Base-by-base conservation (phyloP, 2,113 vertebrate species). In the Nymphicus hollandicus region DNA sequence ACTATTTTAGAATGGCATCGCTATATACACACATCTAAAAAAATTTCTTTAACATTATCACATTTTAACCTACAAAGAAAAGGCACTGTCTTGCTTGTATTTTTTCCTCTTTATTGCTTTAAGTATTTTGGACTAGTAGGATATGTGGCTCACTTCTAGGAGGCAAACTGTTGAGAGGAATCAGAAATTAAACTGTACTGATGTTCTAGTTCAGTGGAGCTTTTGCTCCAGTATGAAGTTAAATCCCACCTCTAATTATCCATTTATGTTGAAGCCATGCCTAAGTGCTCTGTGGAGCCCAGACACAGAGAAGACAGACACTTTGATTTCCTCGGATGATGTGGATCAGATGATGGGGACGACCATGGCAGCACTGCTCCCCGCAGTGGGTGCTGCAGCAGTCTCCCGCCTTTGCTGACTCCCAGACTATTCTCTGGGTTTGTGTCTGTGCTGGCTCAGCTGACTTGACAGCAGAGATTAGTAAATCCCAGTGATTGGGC, bases 161-260 rank as follows among this genome's bases (percentile, higher is more conserved):
- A 94, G 61, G 11, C 33, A 84, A 91, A 84, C 9, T 68, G 29
- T 53, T 79, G 52, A 81, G 43, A 86, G 28, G 13, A 76, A 89
- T 37, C 28, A 92, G 33, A 64, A 88, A 88, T 64, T 66, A 83
- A 83, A 56, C 46, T 55, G 5, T 29, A 46, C 4, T 37, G 44
- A 41, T 79, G 35, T 64, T 93, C 35, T 78, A 74, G 27, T 71
- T 93, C 83, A 96, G 0, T 33, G 47, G 28, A 95, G 44, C 0
- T 0, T 50, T 89, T 66, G 46, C 52, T 68, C 28, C 50, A 43
- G 14, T 33, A 49, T 6, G 4, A 49, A 83, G 44, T 79, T 90
- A 89, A 91, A 94, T 82, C 61, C 84, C 16, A 49, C 16, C 33
- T 61, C 55, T 76, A 70, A 81, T 84, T 85, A 91, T 37, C 31